Base-by-base conservation (phyloP, 2,797 vertebrate species). In the Ataeniobius toweri region DNA sequence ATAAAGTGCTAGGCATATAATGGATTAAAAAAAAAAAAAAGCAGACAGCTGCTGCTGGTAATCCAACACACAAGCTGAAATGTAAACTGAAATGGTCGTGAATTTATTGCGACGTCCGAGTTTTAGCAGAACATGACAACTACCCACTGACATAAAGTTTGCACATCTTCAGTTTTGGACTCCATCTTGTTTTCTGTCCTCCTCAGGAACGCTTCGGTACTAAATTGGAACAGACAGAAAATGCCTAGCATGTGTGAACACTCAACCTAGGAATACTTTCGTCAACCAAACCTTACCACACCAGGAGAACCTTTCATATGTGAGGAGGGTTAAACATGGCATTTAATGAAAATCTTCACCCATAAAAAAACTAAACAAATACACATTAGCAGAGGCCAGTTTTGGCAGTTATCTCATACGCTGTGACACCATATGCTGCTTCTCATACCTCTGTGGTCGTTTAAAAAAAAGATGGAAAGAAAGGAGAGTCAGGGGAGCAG, bases 401-500 rank as follows among this genome's bases (percentile, higher is more conserved):
- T 75, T 75, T 86, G 63, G 75, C 65, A 65, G 56, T 69, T 75
- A 79, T 85, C 53, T 77, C 10, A 31, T 53, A 44, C 50, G 72
- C 18, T 75, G 53, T 63, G 84, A 59, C 41, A 59, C 7, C 6
- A n/a, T 77, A 63, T 80, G 79, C 72, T 82, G 71, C 77, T 79
- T 76, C 85, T 77, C 71, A 73, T 73, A 18, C 44, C 44, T 75
- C n/a, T 9, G 65, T 80, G 78, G 59, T 67, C 78, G 81, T 79
- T 76, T 65, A 67, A 71, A 81, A 76, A 76, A 89, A 73, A 91
- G 65, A 81, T 85, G 82, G 76, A 81, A 86, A 89, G 80, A 83
- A 61, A 86, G 83, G 80, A 86, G 83, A 85, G 84, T 95, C 94
- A 96, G 95, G 96, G 95, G 95, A 96, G 95, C 95, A 96, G 95